phyloP scores from a whole-genome alignment of 1,140 invertebrate species.

The Hypsibius dujardini region DNA sequence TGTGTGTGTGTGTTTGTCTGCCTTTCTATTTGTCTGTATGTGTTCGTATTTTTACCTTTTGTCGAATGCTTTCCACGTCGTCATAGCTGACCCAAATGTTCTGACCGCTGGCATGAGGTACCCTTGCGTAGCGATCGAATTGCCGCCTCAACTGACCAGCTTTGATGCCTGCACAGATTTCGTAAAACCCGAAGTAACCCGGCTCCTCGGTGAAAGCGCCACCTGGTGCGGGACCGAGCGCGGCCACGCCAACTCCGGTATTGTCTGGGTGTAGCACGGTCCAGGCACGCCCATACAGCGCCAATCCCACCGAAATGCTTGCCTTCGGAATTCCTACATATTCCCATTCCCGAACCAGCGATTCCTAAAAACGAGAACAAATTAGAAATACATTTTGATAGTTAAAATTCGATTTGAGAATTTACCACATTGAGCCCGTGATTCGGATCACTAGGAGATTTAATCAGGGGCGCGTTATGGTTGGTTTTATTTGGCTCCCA shows the following conservation, averaged over 20 bases:
- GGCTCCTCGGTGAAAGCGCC: constrained; percentile 15
- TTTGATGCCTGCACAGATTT: constrained; percentile 11
- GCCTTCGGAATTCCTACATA: neutral
- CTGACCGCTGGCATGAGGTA: constrained; percentile 7
- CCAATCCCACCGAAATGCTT: constrained; percentile 12
- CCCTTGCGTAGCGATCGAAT: constrained; percentile 9
- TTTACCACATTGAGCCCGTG: constrained; percentile 9
- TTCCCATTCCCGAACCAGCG: constrained; percentile 14
- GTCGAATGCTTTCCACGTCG: constrained; percentile 16
- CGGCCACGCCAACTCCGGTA: neutral
- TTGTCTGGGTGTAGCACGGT: neutral
- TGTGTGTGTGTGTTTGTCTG: too few species aligned
- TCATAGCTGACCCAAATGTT: constrained; percentile 14
- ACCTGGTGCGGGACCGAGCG: neutral
- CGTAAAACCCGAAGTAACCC: neutral
- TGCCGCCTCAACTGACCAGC: neutral
- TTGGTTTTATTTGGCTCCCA: constrained; percentile 11
- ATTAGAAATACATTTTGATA: too few species aligned
- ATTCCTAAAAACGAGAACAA: neutral
- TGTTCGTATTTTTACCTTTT: neutral
- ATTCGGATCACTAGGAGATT: neutral
- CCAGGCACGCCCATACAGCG: constrained; percentile 11
- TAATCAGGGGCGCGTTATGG: constrained; percentile 10
- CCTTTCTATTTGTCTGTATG: too few species aligned
- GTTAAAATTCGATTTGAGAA: too few species aligned